A percentile compares a stretch with the other conserved stretches of the same genome.
Conservation (phyloP, 2,888 invertebrate genomes). For the Patella caerulea region DNA sequence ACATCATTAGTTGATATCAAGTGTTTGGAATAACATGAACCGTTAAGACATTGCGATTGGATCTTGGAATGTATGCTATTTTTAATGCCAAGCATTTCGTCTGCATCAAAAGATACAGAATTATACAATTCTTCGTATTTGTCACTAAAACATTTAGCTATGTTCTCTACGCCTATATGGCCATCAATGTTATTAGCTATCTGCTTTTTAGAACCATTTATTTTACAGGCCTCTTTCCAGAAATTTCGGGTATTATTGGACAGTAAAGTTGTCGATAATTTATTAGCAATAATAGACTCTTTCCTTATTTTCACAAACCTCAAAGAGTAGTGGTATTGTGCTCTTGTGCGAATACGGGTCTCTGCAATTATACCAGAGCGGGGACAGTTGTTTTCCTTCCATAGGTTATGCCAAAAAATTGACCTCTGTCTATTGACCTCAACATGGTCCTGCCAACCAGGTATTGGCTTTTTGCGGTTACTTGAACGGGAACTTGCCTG, state of each 20-base stretch:
- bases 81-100: not conserved
- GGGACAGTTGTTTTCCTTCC: not conserved
- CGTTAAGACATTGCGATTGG: not conserved
- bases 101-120: not conserved
- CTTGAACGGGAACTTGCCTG: not conserved
- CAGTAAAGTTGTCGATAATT: not conserved
- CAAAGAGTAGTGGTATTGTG: constrained; percentile 5
- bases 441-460: constrained; percentile 2
- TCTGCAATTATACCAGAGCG: not conserved
- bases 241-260: not conserved
- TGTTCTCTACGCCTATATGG: too few relatives aligned
- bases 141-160: not conserved
- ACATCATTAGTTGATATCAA: not conserved
- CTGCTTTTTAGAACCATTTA: not conserved
- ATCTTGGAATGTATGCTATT: not conserved
- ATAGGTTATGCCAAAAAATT: not conserved
- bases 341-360: not conserved
- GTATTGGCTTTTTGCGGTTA: not conserved
- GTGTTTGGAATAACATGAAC: not conserved
- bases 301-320: not conserved
- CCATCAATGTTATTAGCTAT: not conserved
- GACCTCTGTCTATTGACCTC: not conserved
- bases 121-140: constrained; percentile 1
- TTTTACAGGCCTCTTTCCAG: not conserved
- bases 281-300: not conserved